Evolutionary conservation across 2,797 vertebrate species (phyloP), one percentile per base, ranked within the genome.

Genomic region (Tadarida brasiliensis): DNA sequence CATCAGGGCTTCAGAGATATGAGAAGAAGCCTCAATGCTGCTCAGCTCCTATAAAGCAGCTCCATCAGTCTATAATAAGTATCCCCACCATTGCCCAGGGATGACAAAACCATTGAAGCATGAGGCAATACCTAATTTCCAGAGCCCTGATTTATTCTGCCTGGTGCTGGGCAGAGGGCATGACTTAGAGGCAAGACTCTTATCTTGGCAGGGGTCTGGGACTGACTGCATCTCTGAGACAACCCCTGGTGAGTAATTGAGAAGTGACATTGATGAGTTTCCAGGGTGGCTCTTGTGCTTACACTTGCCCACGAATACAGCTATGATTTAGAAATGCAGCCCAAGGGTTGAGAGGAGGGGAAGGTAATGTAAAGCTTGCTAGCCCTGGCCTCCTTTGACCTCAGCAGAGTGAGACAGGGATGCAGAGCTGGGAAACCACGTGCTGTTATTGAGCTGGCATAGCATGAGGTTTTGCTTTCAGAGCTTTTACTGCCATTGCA

Each of bases 401-500:
- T 95, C 94, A 70, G 77, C 35, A 91, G 57, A 93, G 76, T 78
- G 92, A 84, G 68, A 80, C 67, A 7, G 73, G 95, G 8, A 80
- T 67, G 74, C 86, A 89, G 74, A 97, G 78, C 51, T 44, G 57
- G 67, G 85, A 35, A 82, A 44, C 77, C 65, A 10, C 15, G 76
- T 77, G 90, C 96, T 81, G 84, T 97, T 96, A 87, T 54, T 94
- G 91, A 94, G 91, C n/a, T 95, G 61, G 89, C 83, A 82, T 59
- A 93, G 68, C 82, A n/a, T 94, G 97, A 85, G 91, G 0, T 83
- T 91, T 83, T 68, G 65, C 74, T 96, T 92, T 81, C 93, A 94
- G 77, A 92, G 92, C 71, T 95, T 97, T 97, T 95, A 95, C 90
- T 97, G 94, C 71, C 87, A 47, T 96, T 93, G 96, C 35, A 93